Conservation (phyloP, 1,140 invertebrate species). For the Achroia grisella region DNA sequence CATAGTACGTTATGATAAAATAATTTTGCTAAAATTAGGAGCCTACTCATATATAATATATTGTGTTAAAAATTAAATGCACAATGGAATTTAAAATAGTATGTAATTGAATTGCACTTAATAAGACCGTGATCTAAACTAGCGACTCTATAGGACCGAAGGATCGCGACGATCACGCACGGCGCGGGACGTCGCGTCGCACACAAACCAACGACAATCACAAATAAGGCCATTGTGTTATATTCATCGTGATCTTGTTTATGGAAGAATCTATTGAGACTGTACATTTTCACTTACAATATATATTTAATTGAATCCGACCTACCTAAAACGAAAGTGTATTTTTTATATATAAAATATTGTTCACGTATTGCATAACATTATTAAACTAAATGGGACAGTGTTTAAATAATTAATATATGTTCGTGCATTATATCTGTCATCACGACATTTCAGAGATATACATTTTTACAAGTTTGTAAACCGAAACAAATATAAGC, state of each 20-base stretch:
- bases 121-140: slow-evolving; percentile 42
- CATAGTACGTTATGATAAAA: slow-evolving; percentile 3
- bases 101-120: slow-evolving; percentile 39
- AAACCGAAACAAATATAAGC: slow-evolving; percentile 46
- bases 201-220: slow-evolving; percentile 6
- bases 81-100: slow-evolving; percentile 28
- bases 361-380: slow-evolving; percentile 60
- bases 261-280: slow-evolving; percentile 59
- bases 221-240: slow-evolving; percentile 59
- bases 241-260: slow-evolving; percentile 29
- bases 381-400: slow-evolving; percentile 45
- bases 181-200: slow-evolving; percentile 8
- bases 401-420: slow-evolving; percentile 48
- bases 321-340: slow-evolving; percentile 64
- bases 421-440: slow-evolving; percentile 65
- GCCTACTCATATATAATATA: neutral
- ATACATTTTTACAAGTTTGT: slow-evolving; percentile 50
- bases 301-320: slow-evolving; percentile 59
- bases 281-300: slow-evolving; percentile 67
- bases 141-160: slow-evolving; percentile 46
- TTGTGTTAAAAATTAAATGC: slow-evolving; percentile 24
- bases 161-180: slow-evolving; percentile 10
- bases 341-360: slow-evolving; percentile 50
- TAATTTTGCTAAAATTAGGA: slow-evolving; percentile 8
- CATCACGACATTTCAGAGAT: slow-evolving; percentile 35